Evolutionary conservation across 2,888 invertebrate genomes (phyloP).

Genomic region (Thymelicus acteon): DNA sequence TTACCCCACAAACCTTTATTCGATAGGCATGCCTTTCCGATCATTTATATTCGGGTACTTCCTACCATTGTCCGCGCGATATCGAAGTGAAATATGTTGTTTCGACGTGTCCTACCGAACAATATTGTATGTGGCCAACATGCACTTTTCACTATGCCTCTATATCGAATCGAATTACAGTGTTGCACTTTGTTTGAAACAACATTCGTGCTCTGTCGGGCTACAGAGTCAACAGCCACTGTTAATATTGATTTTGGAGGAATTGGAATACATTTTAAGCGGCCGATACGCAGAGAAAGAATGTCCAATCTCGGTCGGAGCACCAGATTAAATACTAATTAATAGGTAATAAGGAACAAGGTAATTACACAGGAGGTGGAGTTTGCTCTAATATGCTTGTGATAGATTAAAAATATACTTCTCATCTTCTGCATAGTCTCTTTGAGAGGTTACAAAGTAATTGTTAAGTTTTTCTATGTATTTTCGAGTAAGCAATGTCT

Average conservation of each 20-base stretch:
- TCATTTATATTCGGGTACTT: slow-evolving; percentile 81
- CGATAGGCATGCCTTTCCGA: slow-evolving; percentile 77
- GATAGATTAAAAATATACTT: too few relatives aligned
- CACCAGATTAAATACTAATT: background rate
- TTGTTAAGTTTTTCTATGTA: too few relatives aligned
- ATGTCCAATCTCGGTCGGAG: background rate
- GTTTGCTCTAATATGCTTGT: too few relatives aligned
- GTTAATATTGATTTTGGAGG: slow-evolving; percentile 21
- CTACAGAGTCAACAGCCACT: slow-evolving; percentile 1
- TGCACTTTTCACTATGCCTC: slow-evolving; percentile 35
- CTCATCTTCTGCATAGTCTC: too few relatives aligned
- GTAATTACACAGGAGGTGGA: too few relatives aligned
- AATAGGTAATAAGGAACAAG: too few relatives aligned
- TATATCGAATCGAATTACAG: slow-evolving; percentile 37
- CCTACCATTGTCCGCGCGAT: slow-evolving; percentile 79
- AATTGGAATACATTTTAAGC: slow-evolving; percentile 10
- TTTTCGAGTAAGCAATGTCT: too few relatives aligned
- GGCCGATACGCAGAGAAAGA: background rate
- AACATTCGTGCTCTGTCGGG: slow-evolving; percentile 25
- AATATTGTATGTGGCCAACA: slow-evolving; percentile 49
- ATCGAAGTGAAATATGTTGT: slow-evolving; percentile 83
- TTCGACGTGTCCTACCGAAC: slow-evolving; percentile 70
- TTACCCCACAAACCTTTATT: slow-evolving; percentile 56
- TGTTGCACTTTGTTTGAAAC: slow-evolving; percentile 35
- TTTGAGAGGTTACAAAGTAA: too few relatives aligned